phyloP scores from a whole-genome alignment of 2,113 vertebrate species.

The Lucifuga dentata region DNA sequence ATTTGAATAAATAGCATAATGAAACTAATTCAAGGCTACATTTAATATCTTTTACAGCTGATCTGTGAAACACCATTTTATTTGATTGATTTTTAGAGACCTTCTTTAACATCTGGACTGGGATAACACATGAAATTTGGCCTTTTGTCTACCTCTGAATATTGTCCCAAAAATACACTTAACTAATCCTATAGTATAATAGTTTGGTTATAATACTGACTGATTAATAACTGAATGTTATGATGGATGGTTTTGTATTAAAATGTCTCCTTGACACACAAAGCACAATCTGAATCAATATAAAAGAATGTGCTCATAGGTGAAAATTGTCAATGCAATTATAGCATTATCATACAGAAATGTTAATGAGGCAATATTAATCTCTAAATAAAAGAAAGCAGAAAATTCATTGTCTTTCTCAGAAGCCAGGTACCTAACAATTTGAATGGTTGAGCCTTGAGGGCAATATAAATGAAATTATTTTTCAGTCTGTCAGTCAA shows the following conservation, averaged over 20 bases:
- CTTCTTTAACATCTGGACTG: too few species aligned
- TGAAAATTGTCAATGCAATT: background rate
- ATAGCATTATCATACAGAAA: background rate
- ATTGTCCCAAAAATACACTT: too few species aligned
- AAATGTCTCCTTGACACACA: background rate
- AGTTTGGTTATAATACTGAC: background rate
- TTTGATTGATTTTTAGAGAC: too few species aligned
- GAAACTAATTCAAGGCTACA: background rate
- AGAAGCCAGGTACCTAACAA: constrained; percentile 7
- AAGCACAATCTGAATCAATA: background rate
- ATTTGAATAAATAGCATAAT: background rate
- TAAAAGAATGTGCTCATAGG: background rate
- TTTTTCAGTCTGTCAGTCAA: too few species aligned
- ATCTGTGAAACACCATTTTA: too few species aligned
- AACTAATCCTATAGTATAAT: too few species aligned
- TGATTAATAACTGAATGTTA: constrained; percentile 4
- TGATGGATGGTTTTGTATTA: too few species aligned
- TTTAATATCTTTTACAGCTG: background rate
- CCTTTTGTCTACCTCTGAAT: too few species aligned
- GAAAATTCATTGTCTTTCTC: constrained; percentile 8
- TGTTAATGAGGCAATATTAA: background rate
- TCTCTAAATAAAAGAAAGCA: background rate
- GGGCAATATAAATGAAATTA: constrained; percentile 48
- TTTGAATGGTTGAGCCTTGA: constrained; percentile 32
- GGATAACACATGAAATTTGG: too few species aligned